phyloP scores from a whole-genome alignment of 2,888 invertebrate species.

The Plebejus anna region DNA sequence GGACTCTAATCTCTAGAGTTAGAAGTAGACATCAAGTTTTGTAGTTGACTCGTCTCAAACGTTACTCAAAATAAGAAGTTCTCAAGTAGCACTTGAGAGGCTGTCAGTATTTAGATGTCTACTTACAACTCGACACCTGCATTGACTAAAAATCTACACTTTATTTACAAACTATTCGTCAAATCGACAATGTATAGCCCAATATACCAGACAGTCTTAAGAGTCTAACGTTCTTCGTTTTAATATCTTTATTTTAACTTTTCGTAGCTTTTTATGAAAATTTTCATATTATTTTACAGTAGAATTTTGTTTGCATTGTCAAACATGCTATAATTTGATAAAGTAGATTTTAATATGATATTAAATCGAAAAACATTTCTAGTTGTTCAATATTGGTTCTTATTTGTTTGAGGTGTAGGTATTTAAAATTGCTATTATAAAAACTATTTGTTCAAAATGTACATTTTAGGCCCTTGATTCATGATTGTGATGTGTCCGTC shows the following conservation, averaged over 20 bases:
- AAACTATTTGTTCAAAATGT: conserved; percentile 23
- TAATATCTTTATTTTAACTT: neutral
- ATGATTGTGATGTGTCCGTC: conserved; percentile 15
- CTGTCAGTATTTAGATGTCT: neutral
- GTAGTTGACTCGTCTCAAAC: neutral
- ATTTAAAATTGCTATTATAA: neutral
- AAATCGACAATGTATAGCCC: conserved; percentile 18
- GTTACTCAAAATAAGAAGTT: neutral
- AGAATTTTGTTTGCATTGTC: neutral
- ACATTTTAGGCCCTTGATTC: conserved; percentile 20
- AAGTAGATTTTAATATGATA: neutral
- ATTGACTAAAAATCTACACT: conserved; percentile 27
- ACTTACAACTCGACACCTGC: conserved; percentile 5
- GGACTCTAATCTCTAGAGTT: conserved; percentile 1
- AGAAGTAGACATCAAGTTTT: conserved; percentile 6
- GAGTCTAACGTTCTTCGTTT: neutral
- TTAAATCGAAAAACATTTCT: neutral
- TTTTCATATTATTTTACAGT: no score
- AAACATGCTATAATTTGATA: neutral
- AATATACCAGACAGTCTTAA: conserved; percentile 9
- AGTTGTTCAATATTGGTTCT: conserved; percentile 20
- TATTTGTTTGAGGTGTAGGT: neutral
- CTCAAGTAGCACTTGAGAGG: neutral
- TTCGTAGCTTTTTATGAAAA: neutral
- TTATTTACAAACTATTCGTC: conserved; percentile 23